phyloP scores from a whole-genome alignment of 2,113 vertebrate species.

The Apodemus sylvaticus region DNA sequence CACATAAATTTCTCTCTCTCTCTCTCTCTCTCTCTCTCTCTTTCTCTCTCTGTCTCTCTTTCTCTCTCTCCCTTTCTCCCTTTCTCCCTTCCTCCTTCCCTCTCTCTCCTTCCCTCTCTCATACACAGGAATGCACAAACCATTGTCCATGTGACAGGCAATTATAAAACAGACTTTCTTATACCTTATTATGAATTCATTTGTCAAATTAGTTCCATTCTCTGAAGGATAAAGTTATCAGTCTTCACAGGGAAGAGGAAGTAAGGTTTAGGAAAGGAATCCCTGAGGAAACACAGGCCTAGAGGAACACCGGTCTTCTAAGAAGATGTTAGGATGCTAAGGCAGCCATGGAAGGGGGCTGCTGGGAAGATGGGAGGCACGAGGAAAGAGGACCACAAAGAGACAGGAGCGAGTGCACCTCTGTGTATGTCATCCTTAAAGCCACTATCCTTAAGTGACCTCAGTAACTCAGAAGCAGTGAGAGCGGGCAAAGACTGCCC shows the following conservation, averaged over 20 bases:
- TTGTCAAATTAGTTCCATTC: not conserved
- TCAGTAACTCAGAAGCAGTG: not conserved
- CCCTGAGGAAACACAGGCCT: not conserved
- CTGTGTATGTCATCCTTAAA: not conserved
- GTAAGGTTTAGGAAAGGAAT: not conserved
- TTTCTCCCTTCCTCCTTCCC: not conserved
- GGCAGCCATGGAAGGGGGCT: no score
- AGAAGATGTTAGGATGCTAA: not conserved
- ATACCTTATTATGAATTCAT: not conserved
- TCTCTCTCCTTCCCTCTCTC: not conserved
- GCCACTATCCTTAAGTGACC: conserved; percentile 55
- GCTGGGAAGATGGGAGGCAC: not conserved
- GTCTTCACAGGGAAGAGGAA: not conserved
- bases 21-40: not conserved
- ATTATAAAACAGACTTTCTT: not conserved
- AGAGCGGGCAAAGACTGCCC: conserved; percentile 11
- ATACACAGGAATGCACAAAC: not conserved
- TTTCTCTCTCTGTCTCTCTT: not conserved
- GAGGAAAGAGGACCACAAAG: not conserved
- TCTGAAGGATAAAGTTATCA: not conserved
- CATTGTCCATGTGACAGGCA: not conserved
- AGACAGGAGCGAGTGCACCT: not conserved
- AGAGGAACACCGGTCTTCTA: not conserved
- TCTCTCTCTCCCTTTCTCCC: not conserved
- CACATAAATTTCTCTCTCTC: not conserved